Evolutionary conservation across 2,888 invertebrate genomes (phyloP).

Genomic region (Himalopsyche kuldschensis): DNA sequence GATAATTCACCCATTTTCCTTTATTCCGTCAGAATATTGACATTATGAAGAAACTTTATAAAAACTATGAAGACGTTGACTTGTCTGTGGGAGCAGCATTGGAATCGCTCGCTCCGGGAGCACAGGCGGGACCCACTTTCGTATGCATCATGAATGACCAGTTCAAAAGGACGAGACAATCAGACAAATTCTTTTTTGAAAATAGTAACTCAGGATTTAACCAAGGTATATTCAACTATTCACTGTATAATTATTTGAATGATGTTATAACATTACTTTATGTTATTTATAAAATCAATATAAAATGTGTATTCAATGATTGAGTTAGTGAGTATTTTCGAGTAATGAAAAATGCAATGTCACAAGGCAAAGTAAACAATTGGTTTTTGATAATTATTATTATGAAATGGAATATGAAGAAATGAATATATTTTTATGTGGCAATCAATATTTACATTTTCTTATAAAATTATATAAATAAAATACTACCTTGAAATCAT

Average conservation of each 20-base stretch:
- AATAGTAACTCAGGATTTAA: constrained; percentile 45
- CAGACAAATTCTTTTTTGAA: constrained; percentile 80
- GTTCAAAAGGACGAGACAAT: constrained; percentile 74
- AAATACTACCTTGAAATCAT: too few relatives aligned
- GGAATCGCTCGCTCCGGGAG: constrained; percentile 76
- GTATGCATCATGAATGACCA: constrained; percentile 87
- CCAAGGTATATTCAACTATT: constrained; percentile 38
- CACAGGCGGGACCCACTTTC: constrained; percentile 85
- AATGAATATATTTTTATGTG: background rate
- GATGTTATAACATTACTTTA: background rate
- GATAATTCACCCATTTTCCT: background rate
- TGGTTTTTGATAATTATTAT: too few relatives aligned
- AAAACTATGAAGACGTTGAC: constrained; percentile 79
- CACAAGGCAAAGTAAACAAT: too few relatives aligned
- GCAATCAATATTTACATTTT: too few relatives aligned
- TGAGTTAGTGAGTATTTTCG: background rate
- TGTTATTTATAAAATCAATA: background rate
- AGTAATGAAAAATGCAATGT: background rate
- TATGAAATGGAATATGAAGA: too few relatives aligned
- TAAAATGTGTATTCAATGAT: background rate
- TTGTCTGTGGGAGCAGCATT: constrained; percentile 87
- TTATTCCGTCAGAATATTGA: constrained; percentile 45
- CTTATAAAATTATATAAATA: background rate
- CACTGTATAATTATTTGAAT: background rate
- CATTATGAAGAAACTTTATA: constrained; percentile 44